A percentile compares a stretch with the other conserved stretches of the same genome.
Evolutionary conservation across 2,797 vertebrate genomes (phyloP).

Genomic region (Pempheris klunzingeri): DNA sequence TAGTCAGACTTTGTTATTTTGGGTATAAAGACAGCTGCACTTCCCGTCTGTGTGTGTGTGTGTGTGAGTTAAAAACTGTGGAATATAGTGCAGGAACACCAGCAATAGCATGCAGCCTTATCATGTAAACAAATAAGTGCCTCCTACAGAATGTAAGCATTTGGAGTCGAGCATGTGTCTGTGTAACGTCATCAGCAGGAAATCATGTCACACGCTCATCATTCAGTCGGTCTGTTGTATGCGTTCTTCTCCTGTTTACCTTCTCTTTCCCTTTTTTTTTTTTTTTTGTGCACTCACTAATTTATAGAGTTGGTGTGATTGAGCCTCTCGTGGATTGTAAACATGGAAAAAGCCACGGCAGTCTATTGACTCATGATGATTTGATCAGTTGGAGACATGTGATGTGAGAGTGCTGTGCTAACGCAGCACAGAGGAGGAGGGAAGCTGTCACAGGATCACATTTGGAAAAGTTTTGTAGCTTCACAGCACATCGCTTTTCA

Average conservation of each 20-base stretch:
- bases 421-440: background rate
- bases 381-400: background rate
- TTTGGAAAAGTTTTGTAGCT: background rate
- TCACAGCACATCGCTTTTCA: background rate
- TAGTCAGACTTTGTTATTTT: background rate
- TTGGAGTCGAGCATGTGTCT: background rate
- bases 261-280: too few species aligned
- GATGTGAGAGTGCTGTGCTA: background rate
- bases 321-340: background rate
- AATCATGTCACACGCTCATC: background rate
- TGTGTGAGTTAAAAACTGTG: background rate
- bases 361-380: constrained; percentile 3
- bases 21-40: background rate
- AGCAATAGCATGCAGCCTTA: background rate
- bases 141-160: background rate
- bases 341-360: constrained; percentile 5
- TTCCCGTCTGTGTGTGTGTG: background rate
- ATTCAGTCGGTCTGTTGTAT: constrained; percentile 10
- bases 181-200: constrained; percentile 5
- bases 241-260: background rate
- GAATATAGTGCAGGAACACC: background rate
- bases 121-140: background rate
- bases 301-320: background rate
- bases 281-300: background rate
- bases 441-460: background rate